Conservation (phyloP, 2,888 invertebrate genomes). For the Drosophila barbarae region DNA sequence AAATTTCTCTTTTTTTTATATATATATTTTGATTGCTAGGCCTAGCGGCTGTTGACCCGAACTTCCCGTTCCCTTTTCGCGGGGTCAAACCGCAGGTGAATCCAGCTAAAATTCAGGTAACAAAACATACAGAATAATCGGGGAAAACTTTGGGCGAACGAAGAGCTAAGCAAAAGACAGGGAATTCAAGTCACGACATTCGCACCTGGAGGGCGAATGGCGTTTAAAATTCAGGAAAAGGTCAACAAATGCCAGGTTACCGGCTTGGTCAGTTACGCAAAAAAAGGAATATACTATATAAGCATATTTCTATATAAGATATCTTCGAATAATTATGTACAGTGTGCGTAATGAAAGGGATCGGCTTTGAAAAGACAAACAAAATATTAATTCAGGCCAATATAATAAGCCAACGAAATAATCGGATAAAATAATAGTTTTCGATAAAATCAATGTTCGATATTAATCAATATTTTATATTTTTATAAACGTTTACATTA, state of each 20-base stretch:
- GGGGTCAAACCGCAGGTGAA: conserved; percentile 21
- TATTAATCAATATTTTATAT: too few species aligned
- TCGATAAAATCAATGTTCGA: too few species aligned
- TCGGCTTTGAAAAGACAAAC: neutral
- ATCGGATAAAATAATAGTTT: too few species aligned
- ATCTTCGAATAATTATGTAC: conserved; percentile 9
- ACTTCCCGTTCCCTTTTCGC: neutral
- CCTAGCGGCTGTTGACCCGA: conserved; percentile 35
- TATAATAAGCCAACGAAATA: too few species aligned
- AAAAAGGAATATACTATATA: conserved; percentile 8
- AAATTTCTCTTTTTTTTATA: neutral
- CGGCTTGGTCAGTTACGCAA: conserved; percentile 31
- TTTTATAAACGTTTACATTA: too few species aligned
- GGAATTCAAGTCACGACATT: conserved; percentile 60
- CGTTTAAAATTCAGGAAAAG: conserved; percentile 55
- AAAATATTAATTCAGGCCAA: too few species aligned
- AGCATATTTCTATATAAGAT: conserved; percentile 11
- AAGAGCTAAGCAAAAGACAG: conserved; percentile 14
- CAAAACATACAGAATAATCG: conserved; percentile 23
- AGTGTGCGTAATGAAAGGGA: neutral
- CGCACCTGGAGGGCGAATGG: conserved; percentile 47
- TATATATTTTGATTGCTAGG: conserved; percentile 22
- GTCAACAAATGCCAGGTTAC: conserved; percentile 38
- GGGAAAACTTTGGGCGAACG: conserved; percentile 20
- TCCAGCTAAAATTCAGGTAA: neutral